Conservation (phyloP, 2,888 invertebrate species). For the Meiosimyza platycephala region DNA sequence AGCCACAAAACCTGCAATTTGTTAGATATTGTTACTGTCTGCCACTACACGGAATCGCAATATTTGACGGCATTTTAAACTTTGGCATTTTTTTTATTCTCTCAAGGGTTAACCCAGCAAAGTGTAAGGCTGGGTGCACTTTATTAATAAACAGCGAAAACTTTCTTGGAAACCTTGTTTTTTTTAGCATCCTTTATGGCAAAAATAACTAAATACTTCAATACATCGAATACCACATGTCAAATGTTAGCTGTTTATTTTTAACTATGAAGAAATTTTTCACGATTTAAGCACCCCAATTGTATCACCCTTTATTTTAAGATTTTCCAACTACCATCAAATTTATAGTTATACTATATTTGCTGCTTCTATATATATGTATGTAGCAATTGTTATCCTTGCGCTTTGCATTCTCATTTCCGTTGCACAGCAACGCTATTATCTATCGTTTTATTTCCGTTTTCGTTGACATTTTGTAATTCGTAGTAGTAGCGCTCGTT, state of each 20-base stretch:
- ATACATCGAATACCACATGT: no score
- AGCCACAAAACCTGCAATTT: background rate
- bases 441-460: slow-evolving; percentile 3
- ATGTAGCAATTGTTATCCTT: background rate
- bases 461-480: slow-evolving; percentile 9
- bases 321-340: no score
- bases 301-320: no score
- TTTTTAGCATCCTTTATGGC: background rate
- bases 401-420: background rate
- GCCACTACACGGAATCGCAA: background rate
- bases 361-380: no score
- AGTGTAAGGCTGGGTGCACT: background rate
- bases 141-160: background rate
- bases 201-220: no score
- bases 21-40: background rate
- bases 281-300: no score
- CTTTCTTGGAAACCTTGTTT: background rate
- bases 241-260: no score
- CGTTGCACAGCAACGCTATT: background rate
- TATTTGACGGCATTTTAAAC: background rate
- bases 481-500: background rate
- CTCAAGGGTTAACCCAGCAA: background rate
- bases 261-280: no score
- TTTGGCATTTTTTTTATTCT: background rate
- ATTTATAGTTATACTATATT: no score